These are phyloP conservation scores for Argya squamiceps DNA, from an alignment of 2,797 vertebrate genomes.

Conservation along the genomic window DNA sequence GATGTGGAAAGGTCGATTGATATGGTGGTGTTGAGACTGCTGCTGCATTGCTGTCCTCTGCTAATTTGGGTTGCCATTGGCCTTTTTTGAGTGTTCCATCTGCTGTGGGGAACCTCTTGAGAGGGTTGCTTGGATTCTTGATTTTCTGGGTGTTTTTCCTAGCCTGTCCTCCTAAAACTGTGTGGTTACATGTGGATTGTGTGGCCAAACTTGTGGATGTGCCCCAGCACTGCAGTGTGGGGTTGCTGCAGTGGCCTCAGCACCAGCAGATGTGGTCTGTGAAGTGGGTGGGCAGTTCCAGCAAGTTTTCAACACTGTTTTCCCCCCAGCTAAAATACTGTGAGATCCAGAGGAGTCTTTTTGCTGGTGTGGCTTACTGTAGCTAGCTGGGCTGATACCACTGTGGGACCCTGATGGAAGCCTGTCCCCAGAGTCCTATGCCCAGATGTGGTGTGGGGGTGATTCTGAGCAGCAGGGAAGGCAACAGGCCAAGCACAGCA, in stretches of 20 bases:
- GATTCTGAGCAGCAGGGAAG: neutral
- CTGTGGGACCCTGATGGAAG: neutral
- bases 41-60: fast-evolving
- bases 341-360: neutral
- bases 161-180: neutral
- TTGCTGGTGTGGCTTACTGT: neutral
- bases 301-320: neutral
- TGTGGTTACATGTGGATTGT: fast-evolving
- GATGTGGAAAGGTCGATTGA: fast-evolving
- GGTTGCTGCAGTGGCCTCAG: fast-evolving
- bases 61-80: neutral
- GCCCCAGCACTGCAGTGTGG: fast-evolving
- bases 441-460: neutral
- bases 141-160: neutral
- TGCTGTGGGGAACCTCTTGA: fast-evolving
- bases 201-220: neutral
- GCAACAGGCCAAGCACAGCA: neutral
- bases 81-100: neutral
- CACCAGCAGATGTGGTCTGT: neutral
- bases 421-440: neutral
- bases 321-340: neutral
- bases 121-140: neutral
- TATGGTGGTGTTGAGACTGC: neutral
- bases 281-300: neutral
- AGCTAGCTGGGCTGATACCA: neutral